Evolutionary conservation across 2,888 invertebrate species (phyloP).

Genomic region (Caenorhabditis sp.): DNA sequence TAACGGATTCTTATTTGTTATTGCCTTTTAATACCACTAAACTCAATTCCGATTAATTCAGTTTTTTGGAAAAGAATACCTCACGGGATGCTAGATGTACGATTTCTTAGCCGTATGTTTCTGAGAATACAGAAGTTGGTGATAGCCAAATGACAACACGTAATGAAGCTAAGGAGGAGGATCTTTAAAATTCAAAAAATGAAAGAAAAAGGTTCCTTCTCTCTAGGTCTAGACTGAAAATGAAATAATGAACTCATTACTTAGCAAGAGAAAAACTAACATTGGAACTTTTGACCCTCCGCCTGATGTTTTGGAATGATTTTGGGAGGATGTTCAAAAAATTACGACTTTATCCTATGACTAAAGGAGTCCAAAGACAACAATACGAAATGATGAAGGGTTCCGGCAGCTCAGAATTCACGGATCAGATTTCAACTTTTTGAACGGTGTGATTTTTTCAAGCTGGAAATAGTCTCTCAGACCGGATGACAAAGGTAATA

Average conservation of each 20-base stretch:
- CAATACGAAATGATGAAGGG: background rate
- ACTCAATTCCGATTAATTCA: background rate
- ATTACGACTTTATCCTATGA: background rate
- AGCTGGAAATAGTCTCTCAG: conserved; percentile 16
- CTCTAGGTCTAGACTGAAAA: background rate
- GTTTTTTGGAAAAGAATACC: background rate
- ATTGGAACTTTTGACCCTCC: too few relatives aligned
- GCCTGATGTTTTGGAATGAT: too few relatives aligned
- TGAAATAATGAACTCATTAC: background rate
- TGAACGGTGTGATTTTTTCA: background rate
- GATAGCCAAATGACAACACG: background rate
- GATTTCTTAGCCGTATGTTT: background rate
- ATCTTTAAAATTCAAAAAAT: background rate
- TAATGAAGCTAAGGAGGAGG: background rate
- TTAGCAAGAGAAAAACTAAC: background rate
- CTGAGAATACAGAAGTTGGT: too few relatives aligned
- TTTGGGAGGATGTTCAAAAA: too few relatives aligned
- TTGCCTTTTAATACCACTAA: conserved; percentile 10
- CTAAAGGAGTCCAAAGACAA: background rate
- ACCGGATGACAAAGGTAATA: conserved; percentile 17
- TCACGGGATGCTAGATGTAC: background rate
- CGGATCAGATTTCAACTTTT: background rate
- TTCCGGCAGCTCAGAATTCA: background rate
- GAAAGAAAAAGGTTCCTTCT: background rate
- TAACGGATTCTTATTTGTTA: conserved; percentile 3